Base-by-base conservation (phyloP, 2,888 invertebrate species). In the Keiferia lycopersicella region DNA sequence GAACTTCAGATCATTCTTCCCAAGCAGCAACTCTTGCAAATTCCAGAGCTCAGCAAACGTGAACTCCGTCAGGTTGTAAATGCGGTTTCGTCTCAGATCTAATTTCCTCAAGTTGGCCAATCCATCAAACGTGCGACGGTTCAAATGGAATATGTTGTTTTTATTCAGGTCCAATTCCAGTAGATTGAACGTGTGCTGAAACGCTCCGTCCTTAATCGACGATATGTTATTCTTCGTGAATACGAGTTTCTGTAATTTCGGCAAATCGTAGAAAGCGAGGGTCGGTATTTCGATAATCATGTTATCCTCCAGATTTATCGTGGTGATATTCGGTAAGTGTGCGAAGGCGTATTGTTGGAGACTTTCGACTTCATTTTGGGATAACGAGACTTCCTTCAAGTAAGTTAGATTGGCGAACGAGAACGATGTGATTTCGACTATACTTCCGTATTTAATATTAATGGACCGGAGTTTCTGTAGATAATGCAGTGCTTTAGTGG, bases 171-270 rank as follows among this genome's bases (percentile, higher is more conserved):
- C 96, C 71, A 98, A 90, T 75, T 95, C 96, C 62, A 95, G 93
- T 62, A 98, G 91, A 74, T 95, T 94, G 63, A 93, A 93, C 79
- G 96, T 91, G 71, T 95, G 93, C 72, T 93, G 93, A 77, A 96
- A 97, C 22, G 98, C 96, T 68, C 96, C 96, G 68, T 97, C 97
- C 73, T 97, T 97, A 68, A 98, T 93, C 41, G 94, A 93, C 67
- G 96, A 95, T 71, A 99, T 93, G 79, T 96, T 95, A 87, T 99
- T 99, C 79, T 95, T 95, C 73, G 97, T 96, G 62, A 99, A 92
- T 69, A 94, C 94, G 50, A 99, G 93, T 68, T 95, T 94, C 73
- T 94, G 94, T 69, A 96, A 86, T 64, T 93, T 92, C 0, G 96
- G 96, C 64, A 96, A 81, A 79, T 95, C 94, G 58, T 94, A 93